phyloP scores from a whole-genome alignment of 2,888 invertebrate genomes.

The Plagiodera versicolora region DNA sequence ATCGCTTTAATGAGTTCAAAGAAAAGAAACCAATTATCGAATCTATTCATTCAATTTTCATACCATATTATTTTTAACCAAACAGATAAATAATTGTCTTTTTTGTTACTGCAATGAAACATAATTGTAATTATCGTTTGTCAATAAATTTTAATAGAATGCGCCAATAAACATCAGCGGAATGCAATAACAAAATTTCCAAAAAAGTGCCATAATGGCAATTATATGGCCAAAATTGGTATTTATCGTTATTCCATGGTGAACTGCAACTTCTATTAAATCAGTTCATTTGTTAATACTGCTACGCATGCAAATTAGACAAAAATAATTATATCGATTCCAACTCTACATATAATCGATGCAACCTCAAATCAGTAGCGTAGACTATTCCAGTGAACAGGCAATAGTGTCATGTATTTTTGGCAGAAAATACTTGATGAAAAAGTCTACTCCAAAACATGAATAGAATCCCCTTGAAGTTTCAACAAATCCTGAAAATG shows the following conservation, averaged over 20 bases:
- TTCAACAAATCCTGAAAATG: no score
- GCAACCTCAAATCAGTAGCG: not conserved
- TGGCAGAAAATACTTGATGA: no score
- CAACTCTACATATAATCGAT: no score
- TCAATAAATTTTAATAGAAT: not conserved
- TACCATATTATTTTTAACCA: no score
- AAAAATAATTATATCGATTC: not conserved
- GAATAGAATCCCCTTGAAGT: no score
- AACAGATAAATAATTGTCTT: not conserved
- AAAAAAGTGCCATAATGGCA: not conserved
- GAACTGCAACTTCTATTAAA: not conserved
- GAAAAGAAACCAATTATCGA: no score
- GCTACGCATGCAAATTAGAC: not conserved
- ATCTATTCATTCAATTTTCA: no score
- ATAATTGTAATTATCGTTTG: not conserved
- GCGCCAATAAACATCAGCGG: not conserved
- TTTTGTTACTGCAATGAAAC: not conserved
- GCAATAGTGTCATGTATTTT: no score
- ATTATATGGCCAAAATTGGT: not conserved
- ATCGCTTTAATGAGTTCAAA: no score
- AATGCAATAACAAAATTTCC: not conserved
- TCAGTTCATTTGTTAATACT: not conserved
- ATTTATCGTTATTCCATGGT: not conserved
- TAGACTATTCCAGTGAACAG: no score
- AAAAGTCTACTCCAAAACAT: no score